These are phyloP conservation scores for Lytechinus variegatus DNA, from an alignment of 35 echinoderm and acorn worm species.

Conservation along the genomic window DNA sequence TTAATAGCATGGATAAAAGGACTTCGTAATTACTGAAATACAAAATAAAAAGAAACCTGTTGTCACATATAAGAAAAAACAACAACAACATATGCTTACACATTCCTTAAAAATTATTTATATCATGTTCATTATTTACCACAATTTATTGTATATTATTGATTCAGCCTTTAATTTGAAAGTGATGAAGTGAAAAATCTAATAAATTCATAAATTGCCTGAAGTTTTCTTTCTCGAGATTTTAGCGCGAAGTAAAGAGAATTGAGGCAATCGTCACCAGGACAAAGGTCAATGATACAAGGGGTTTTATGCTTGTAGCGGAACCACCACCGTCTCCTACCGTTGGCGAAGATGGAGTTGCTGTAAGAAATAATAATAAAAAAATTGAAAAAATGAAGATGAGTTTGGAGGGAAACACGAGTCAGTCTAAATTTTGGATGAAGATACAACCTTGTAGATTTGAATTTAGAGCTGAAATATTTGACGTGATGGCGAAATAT, in stretches of 20 bases:
- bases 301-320: background rate
- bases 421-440: too few species aligned
- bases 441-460: too few species aligned
- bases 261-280: background rate
- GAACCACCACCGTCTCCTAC: background rate
- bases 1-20: too few species aligned
- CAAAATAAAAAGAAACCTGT: too few species aligned
- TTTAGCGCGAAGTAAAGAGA: background rate
- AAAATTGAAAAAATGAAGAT: background rate
- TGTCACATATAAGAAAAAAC: too few species aligned
- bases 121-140: too few species aligned
- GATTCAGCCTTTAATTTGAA: background rate
- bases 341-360: background rate
- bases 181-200: background rate
- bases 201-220: background rate
- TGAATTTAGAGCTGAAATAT: too few species aligned
- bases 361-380: background rate
- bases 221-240: background rate
- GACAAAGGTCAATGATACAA: background rate
- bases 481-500: too few species aligned
- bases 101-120: too few species aligned
- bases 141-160: too few species aligned
- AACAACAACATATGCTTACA: too few species aligned
- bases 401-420: background rate
- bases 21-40: too few species aligned